Evolutionary conservation across 2,888 invertebrate genomes (phyloP), one percentile per base, ranked within the genome.

Genomic region (Phragmatobia fuliginosa): DNA sequence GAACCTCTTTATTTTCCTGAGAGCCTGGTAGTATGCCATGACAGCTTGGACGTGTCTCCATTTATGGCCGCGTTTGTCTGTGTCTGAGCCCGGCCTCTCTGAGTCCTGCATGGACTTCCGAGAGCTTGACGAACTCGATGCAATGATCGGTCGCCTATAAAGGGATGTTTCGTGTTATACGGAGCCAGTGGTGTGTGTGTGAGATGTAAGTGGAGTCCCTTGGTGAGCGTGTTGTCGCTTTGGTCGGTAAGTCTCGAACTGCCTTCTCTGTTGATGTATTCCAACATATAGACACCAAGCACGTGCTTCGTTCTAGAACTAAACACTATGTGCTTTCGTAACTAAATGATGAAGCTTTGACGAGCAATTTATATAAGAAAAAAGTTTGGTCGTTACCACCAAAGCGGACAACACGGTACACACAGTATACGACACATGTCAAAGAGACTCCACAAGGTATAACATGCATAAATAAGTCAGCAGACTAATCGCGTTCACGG

Each of bases 1-100:
- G 94, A 96, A 97, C 98, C 98, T 98, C 97, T 98, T 98, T 95
- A 98, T 98, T 96, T 97, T 97, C 96, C 98, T 96, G 91, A 98
- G 96, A 86, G 98, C 97, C 95, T 97, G 97, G 96, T 98, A 98
- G 96, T 98, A 97, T 89, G 98, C 97, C 97, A 98, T 97, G 90
- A 98, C 98, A 87, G 98, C 98, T 90, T 97, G 96, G 87, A 98
- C 96, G 95, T 97, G 98, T 94, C 97, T 97, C 98, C 98, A 98
- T 92, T 97, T 97, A 95, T 97, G 97, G 90, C 94, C 95, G 78
- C 92, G 91, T 91, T 92, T 94, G 88, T 94, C 94, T 85, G 92
- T 87, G 79, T 93, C 93, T 81, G 94, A 90, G 79, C 84, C 92
- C 74, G 85, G 91, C 87, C 83, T 90, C 89, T 92, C 92, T 78